Percentiles rank a stretch among this genome's conserved stretches.
Evolutionary conservation across 2,113 vertebrate species (phyloP).

Genomic region (Tinamus guttatus): DNA sequence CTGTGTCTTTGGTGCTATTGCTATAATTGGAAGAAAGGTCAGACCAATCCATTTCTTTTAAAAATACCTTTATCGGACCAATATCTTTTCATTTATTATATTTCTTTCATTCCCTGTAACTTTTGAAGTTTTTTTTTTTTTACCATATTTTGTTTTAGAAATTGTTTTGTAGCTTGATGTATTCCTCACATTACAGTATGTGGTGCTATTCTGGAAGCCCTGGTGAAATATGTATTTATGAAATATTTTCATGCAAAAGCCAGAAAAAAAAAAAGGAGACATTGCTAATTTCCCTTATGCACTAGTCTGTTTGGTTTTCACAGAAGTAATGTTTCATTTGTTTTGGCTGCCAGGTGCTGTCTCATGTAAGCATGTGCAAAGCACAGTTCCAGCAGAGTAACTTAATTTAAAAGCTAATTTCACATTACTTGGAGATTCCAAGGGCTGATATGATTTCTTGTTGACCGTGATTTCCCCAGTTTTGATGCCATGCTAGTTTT

Average conservation of each 20-base stretch:
- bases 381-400: background rate
- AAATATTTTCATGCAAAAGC: background rate
- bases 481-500: background rate
- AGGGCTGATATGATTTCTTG: background rate
- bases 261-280: background rate
- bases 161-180: background rate
- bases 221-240: background rate
- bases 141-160: background rate
- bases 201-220: background rate
- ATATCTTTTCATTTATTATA: background rate
- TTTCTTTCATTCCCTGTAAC: background rate
- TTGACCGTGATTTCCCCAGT: accelerated
- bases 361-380: background rate
- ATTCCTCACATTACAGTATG: background rate
- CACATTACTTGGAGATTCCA: accelerated
- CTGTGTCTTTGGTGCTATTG: background rate
- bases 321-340: background rate
- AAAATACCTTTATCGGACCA: background rate
- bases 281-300: background rate
- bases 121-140: background rate
- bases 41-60: background rate
- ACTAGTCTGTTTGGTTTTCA: background rate
- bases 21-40: background rate
- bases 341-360: background rate
- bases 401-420: background rate